Base-by-base conservation (phyloP, 2,888 invertebrate species). In the Maniola hyperantus region DNA sequence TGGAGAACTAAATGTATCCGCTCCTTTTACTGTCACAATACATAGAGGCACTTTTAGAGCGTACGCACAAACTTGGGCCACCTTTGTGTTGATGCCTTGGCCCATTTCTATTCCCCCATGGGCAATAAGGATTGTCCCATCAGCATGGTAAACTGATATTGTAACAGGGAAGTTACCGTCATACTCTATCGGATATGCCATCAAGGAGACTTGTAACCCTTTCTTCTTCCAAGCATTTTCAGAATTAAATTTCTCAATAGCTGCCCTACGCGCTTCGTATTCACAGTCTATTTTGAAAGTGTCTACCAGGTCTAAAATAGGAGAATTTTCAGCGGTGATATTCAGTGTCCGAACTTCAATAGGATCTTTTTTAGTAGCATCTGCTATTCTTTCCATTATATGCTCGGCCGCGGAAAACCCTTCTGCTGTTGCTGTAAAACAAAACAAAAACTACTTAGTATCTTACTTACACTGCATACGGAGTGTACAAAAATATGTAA, bases 221-320 rank as follows among this genome's bases (percentile, higher is more conserved):
- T 93, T 93, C 79, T 97, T 97, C 78, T 93, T 95, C 97, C 97
- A 97, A 20, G 96, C 93, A 83, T 97, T 97, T 65, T 93, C 77
- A 1, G 84, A 75, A 76, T 96, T 96, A 76, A 93, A 96, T 39
- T 87, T 83, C 0, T 84, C 83, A 8, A 95, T 91, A 54, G 87
- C 89, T 11, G 77, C 77, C 71, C 84, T 89, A 42, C 96, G 85
- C 0, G 84, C 82, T 0, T 93, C 89, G 75, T 93, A 95, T 48
- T 95, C 89, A 0, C 93, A 91, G 69, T 93, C 93, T 57, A 80
- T 84, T 79, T 93, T 93, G 70, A 95, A 84, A n/a, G 94, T 92
- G 0, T 92, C 84, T 11, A 95, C 86, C 81, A 95, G 89, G 26
- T 93, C 87, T 64, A 84, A 83, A 20, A 94, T 69, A 0, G 75